Percentiles rank a stretch among this genome's conserved stretches.
These are phyloP conservation scores for Phrynocephalus guinanensis DNA, from an alignment of 2,797 vertebrate species.

Conservation along the genomic window DNA sequence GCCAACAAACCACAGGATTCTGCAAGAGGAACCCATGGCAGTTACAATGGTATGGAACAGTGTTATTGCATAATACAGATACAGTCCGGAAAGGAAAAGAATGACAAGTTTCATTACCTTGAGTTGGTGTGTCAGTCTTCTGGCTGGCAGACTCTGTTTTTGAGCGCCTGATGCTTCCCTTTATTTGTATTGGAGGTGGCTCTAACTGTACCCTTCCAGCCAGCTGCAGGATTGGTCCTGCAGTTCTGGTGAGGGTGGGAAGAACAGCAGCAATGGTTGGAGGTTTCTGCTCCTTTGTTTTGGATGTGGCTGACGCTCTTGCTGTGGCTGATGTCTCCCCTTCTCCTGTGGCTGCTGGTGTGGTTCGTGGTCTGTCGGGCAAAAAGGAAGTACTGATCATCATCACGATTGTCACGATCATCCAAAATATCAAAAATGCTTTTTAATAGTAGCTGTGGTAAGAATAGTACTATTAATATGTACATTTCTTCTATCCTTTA, in stretches of 20 bases:
- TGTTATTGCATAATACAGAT: not conserved
- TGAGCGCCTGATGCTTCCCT: not conserved
- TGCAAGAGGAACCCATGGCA: too few species aligned
- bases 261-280: not conserved
- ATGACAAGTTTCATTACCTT: not conserved
- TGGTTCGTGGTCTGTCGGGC: not conserved
- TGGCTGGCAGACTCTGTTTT: not conserved
- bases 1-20: too few species aligned
- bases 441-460: too few species aligned
- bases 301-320: too few species aligned
- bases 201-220: not conserved
- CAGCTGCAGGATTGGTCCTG: not conserved
- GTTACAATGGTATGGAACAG: too few species aligned
- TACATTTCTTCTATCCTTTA: not conserved
- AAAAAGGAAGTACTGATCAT: too few species aligned
- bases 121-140: not conserved
- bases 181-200: not conserved
- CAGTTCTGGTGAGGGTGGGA: not conserved
- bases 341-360: not conserved
- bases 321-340: not conserved
- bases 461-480: too few species aligned
- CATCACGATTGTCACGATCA: too few species aligned
- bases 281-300: not conserved
- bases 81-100: too few species aligned
- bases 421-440: too few species aligned